Base-by-base conservation (phyloP, 2,888 invertebrate genomes). In the Seira ritae region DNA sequence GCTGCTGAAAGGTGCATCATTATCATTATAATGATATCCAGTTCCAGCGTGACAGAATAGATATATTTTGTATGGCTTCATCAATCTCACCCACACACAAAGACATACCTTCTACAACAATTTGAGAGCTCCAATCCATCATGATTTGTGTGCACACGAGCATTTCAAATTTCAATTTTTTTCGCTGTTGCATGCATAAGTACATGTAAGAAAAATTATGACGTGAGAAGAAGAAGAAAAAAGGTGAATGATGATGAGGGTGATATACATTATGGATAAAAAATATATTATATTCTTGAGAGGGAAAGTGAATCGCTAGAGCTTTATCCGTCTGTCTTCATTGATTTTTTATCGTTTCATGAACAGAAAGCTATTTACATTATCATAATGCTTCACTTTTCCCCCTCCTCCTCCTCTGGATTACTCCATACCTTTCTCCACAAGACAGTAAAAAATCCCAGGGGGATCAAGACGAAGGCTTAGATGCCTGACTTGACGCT, bases 301-400 rank as follows among this genome's bases (percentile, higher is more conserved):
- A 24, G 60, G 20, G 15, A 60, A 72, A 62, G 37, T 22, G 55
- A 24, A 19, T 50, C 15, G 12, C 12, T 8, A 12, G 15, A 62
- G 19, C 22, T 62, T 73, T 73, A 62, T 73, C 62, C 62, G 62
- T 73, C 62, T 73, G 62, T 73, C 73, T 73, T 62, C 73, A 62
- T 73, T 73, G 73, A 73, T 62, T 60, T 31, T 73, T 73, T 24
- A 73, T 73, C 73, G 73, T 50, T 73, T 37, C 62, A 62, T 50
- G 20, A 62, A 31, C 20, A 17, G 46, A 73, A 73, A 37, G 19
- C 62, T 37, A 62, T 62, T 50, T 62, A 73, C 62, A 73, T 73
- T 73, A 73, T 73, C 73, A 73, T 73, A 73, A 73, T 73, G 17
- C 60, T n/a, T 31, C 55, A 23, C 55, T 71, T 62, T 22, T 31